These are phyloP conservation scores for Carollia perspicillata DNA, from an alignment of 2,113 vertebrate genomes.

Conservation along the genomic window DNA sequence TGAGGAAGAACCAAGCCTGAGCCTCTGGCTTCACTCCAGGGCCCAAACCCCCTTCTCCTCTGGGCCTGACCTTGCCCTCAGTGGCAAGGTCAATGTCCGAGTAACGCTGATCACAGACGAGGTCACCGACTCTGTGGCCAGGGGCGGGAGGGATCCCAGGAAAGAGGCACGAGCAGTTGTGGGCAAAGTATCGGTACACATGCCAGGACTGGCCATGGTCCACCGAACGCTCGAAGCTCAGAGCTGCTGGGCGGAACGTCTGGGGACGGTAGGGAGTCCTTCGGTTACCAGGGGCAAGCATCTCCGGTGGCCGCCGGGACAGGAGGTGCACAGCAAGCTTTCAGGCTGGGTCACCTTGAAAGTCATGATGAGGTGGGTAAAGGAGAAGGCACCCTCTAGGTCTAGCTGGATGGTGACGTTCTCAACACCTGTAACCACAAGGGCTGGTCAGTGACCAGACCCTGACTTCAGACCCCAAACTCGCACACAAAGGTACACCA, in stretches of 20 bases:
- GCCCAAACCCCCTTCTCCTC: accelerated
- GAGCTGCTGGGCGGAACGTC: conserved; percentile 90
- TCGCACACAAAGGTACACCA: background rate
- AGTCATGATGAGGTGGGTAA: conserved; percentile 92
- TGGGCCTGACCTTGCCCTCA: conserved; percentile 84
- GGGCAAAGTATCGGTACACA: conserved; percentile 88
- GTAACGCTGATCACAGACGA: conserved; percentile 90
- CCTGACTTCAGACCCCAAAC: background rate
- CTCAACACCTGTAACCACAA: conserved; percentile 82
- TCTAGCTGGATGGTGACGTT: conserved; percentile 88
- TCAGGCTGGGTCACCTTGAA: conserved; percentile 84
- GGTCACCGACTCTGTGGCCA: conserved; percentile 82
- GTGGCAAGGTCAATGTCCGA: conserved; percentile 90
- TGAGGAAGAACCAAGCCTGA: conserved; percentile 41
- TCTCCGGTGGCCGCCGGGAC: background rate
- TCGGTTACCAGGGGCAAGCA: background rate
- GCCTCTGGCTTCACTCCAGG: background rate
- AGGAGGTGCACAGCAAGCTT: background rate
- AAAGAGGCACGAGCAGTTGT: conserved; percentile 89
- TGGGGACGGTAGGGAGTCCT: conserved; percentile 2
- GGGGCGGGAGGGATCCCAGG: conserved; percentile 75
- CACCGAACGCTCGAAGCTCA: conserved; percentile 88
- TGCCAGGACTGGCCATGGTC: conserved; percentile 88
- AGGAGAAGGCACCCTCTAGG: conserved; percentile 90
- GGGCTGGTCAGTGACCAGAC: background rate